Base-by-base conservation (phyloP, 2,797 vertebrate genomes). In the Sparus aurata region DNA sequence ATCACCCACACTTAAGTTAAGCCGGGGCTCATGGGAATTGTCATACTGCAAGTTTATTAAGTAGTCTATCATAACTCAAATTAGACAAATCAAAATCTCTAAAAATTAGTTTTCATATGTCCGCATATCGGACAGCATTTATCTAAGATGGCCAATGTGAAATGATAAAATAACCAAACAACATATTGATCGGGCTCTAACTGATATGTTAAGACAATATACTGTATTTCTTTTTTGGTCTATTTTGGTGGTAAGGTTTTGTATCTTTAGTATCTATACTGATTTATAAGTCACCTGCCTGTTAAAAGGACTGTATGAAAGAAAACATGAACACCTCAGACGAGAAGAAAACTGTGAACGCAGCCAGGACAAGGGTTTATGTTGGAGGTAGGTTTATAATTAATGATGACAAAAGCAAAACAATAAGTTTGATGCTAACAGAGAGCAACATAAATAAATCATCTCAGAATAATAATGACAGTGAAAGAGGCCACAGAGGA, bases 371-470 rank as follows among this genome's bases (percentile, higher is more conserved):
- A 62, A 57, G 6, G 13, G n/a, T 13, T 43, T 69, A 49, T 53
- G 23, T 45, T 25, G 23, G 20, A 52, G 13, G 22, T 11, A 10
- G 18, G 30, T 69, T 58, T 45, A 69, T 27, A 27, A 70, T 61
- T 45, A 43, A 69, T 69, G n/a, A 70, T 25, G 47, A 53, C n/a
- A 69, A 46, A 46, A 69, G 27, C 30, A 54, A 54, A 38, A 61
- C 22, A 73, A 22, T 41, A 53, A 1, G 22, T 59, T 27, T 27
- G 17, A 64, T 15, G 22, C 45, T 25, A 73, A 53, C 13, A 55
- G 67, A 25, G 20, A 45, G 15, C n/a, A 18, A 67, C 43, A 74
- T 78, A 63, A 74, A 86, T 77, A 57, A 85, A 83, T 68, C 50
- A 73, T 67, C 16, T 22, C 25, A 2, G 16, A 58, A 22, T 41